These are phyloP conservation scores for Zaprionus kolodkinae DNA, from an alignment of 1,140 invertebrate genomes.

Conservation along the genomic window DNA sequence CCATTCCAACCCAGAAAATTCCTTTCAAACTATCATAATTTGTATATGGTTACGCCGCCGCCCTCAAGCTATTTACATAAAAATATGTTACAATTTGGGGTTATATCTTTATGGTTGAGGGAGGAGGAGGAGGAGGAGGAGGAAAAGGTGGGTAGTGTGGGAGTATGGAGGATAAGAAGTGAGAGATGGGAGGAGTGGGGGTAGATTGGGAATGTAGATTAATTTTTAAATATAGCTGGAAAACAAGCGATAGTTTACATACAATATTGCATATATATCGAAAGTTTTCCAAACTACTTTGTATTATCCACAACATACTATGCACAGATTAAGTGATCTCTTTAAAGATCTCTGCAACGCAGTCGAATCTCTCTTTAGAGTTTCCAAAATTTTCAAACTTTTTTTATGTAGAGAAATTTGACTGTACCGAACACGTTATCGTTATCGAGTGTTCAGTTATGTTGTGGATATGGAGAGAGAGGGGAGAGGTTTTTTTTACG, in stretches of 20 bases:
- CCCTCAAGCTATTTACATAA: neutral
- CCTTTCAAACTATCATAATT: neutral
- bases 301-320: neutral
- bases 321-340: neutral
- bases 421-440: constrained; percentile 27
- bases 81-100: neutral
- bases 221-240: neutral
- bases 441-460: constrained; percentile 47
- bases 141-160: neutral
- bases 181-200: neutral
- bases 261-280: neutral
- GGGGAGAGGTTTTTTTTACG: neutral
- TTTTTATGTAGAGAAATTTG: neutral
- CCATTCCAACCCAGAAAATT: too few relatives aligned
- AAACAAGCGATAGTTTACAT: constrained; percentile 13
- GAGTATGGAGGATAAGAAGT: neutral
- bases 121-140: neutral
- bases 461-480: neutral
- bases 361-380: neutral
- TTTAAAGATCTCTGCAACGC: neutral
- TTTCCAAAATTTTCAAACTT: neutral
- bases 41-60: neutral
- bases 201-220: neutral
- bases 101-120: neutral
- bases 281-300: neutral